Base-by-base conservation (phyloP, 1,140 invertebrate genomes). In the Lordiphosa mommai region DNA sequence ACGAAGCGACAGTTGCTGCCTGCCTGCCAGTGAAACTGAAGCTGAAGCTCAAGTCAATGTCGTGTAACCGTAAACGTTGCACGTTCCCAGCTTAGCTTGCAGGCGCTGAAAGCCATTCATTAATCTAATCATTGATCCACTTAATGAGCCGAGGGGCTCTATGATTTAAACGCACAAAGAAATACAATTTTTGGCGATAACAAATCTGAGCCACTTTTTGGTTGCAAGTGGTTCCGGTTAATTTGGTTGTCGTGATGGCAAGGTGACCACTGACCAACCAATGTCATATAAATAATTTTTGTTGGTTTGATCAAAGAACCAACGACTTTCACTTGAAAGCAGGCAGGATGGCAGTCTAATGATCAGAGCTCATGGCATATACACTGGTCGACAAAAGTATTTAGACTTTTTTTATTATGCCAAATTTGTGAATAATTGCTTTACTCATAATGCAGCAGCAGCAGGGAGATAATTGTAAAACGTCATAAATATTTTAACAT, bases 41-140 rank as follows among this genome's bases (percentile, higher is more conserved):
- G 23, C 52, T 53, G 34, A 38, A 29, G 29, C 51, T 48, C 17
- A 47, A 61, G 29, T 69, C 74, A 74, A 67, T 76, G 74, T 65
- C 71, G 58, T 70, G 41, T 76, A 84, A 72, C 76, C 50, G 72
- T 82, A 84, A 76, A 68, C 49, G 56, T 51, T 60, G 41, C 41
- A 51, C 23, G 23, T 49, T 72, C 55, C 53, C 76, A 82, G 29
- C 23, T 7, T 7, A 56, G 61, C 49, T 40, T 55, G 33, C 38
- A 51, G 63, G 47, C 60, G 77, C 77, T 84, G 76, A 82, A 80
- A 82, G 77, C 48, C 76, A 77, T 82, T 82, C 76, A 82, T 82
- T 82, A 82, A 82, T 82, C 69, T 82, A 82, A 82, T 82, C 77
- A 84, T 76, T 69, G 77, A 84, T 76, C 76, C 77, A 76, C 61